These are phyloP conservation scores for Spea multiplicata DNA, from an alignment of 2,113 vertebrate genomes.

Conservation along the genomic window DNA sequence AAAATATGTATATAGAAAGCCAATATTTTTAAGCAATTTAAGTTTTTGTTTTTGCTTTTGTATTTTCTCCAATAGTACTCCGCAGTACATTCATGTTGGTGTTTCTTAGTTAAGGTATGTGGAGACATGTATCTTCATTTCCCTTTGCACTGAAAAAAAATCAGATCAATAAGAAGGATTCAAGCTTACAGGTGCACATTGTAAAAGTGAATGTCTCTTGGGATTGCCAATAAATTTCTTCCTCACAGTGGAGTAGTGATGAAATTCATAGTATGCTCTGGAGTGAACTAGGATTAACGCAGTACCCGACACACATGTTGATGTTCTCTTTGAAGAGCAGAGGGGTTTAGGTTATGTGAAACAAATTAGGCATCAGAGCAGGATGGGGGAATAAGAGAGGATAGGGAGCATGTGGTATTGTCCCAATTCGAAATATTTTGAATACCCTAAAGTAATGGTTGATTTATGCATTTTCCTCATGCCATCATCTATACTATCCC, in stretches of 20 bases:
- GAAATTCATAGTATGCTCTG: conserved; percentile 21
- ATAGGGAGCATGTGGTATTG: conserved; percentile 24
- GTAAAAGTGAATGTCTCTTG: conserved; percentile 19
- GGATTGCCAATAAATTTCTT: conserved; percentile 28
- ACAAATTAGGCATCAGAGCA: conserved; percentile 38
- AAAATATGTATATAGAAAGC: no score
- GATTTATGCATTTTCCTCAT: conserved; percentile 18
- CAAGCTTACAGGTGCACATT: conserved; percentile 13
- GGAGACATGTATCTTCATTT: not conserved
- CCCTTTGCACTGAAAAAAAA: not conserved
- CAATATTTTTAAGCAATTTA: no score
- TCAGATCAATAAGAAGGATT: not conserved
- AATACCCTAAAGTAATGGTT: conserved; percentile 17
- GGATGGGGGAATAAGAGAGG: not conserved
- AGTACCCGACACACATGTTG: conserved; percentile 28
- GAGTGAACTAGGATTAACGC: conserved; percentile 21
- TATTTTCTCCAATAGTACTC: not conserved
- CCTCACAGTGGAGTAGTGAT: conserved; percentile 5
- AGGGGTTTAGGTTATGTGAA: conserved; percentile 24
- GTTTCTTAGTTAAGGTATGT: not conserved
- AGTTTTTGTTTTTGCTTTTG: no score
- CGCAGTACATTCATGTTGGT: not conserved
- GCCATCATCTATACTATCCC: not conserved
- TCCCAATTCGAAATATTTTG: conserved; percentile 7
- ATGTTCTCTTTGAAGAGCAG: conserved; percentile 30